These are phyloP conservation scores for Mola mola DNA, from an alignment of 2,113 vertebrate genomes.

Conservation along the genomic window DNA sequence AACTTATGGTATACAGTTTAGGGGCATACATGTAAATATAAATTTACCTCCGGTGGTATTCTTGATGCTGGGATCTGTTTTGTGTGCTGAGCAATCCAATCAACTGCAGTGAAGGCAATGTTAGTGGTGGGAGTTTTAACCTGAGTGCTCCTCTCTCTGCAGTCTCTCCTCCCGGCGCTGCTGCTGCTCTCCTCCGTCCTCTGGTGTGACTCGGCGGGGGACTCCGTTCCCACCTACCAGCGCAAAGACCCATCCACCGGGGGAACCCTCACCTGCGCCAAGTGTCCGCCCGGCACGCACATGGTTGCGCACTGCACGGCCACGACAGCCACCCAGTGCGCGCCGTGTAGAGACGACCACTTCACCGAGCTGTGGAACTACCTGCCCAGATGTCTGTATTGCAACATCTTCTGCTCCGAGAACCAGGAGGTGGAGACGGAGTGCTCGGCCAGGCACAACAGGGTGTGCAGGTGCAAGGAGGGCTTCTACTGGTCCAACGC, in stretches of 20 bases:
- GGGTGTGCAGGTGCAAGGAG: slow-evolving; percentile 75
- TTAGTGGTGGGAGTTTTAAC: no score
- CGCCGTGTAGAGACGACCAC: slow-evolving; percentile 35
- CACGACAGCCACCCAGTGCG: slow-evolving; percentile 59
- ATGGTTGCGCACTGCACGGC: slow-evolving; percentile 62
- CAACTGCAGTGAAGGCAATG: no score
- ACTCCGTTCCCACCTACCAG: slow-evolving; percentile 38
- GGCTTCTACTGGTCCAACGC: slow-evolving; percentile 62
- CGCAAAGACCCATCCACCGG: slow-evolving; percentile 32
- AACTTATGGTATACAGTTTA: no score
- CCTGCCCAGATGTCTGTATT: slow-evolving; percentile 78
- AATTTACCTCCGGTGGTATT: no score
- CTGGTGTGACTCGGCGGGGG: neutral
- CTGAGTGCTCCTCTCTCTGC: slow-evolving; percentile 20
- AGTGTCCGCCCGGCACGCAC: slow-evolving; percentile 69
- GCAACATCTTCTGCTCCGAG: slow-evolving; percentile 64
- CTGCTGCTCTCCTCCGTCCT: slow-evolving; percentile 27
- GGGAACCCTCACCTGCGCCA: slow-evolving; percentile 42
- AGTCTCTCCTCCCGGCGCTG: slow-evolving; percentile 36
- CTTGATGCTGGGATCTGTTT: no score
- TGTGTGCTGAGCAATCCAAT: no score
- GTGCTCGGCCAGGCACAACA: slow-evolving; percentile 62
- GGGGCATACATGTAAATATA: no score
- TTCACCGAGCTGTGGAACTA: slow-evolving; percentile 80
- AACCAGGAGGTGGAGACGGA: slow-evolving; percentile 68